Percentiles rank a stretch among this genome's conserved stretches.
Conservation (phyloP, 1,140 invertebrate genomes). For the Teleogryllus occipitalis region DNA sequence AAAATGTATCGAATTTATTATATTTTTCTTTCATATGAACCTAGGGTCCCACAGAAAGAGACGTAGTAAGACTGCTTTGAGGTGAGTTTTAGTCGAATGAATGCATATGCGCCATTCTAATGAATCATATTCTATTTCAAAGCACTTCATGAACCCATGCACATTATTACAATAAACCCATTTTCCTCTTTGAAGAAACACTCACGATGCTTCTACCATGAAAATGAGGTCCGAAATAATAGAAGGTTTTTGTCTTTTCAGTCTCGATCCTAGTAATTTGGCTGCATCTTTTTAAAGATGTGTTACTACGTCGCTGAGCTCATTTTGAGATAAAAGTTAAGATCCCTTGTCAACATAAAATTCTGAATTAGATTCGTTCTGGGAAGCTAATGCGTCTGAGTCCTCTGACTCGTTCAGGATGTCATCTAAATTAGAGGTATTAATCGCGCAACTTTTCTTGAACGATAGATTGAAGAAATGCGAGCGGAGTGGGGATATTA, state of each 20-base stretch:
- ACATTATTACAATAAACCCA: slow-evolving; percentile 19
- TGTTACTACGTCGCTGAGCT: slow-evolving; percentile 24
- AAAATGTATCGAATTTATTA: slow-evolving; percentile 26
- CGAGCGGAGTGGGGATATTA: no score
- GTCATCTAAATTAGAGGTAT: slow-evolving; percentile 13
- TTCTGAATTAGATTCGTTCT: slow-evolving; percentile 14
- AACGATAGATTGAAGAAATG: no score
- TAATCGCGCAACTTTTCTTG: no score
- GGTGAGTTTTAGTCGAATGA: slow-evolving; percentile 29
- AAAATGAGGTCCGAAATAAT: slow-evolving; percentile 18
- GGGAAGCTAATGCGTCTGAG: slow-evolving; percentile 14
- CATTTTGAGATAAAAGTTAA: slow-evolving; percentile 13
- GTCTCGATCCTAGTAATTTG: slow-evolving; percentile 22
- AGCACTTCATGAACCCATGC: slow-evolving; percentile 13
- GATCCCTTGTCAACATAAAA: slow-evolving; percentile 14
- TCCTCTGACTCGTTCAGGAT: slow-evolving; percentile 11
- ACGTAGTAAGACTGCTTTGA: slow-evolving; percentile 28
- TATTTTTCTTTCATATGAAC: slow-evolving; percentile 30
- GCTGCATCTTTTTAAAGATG: slow-evolving; percentile 23
- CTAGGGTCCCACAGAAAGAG: slow-evolving; percentile 27
- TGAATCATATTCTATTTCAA: background rate
- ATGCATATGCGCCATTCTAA: slow-evolving; percentile 31
- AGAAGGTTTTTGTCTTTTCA: slow-evolving; percentile 24
- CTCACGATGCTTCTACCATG: slow-evolving; percentile 20
- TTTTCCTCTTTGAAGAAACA: slow-evolving; percentile 18